Evolutionary conservation across 2,113 vertebrate genomes (phyloP).

Genomic region (Toxostoma redivivum): DNA sequence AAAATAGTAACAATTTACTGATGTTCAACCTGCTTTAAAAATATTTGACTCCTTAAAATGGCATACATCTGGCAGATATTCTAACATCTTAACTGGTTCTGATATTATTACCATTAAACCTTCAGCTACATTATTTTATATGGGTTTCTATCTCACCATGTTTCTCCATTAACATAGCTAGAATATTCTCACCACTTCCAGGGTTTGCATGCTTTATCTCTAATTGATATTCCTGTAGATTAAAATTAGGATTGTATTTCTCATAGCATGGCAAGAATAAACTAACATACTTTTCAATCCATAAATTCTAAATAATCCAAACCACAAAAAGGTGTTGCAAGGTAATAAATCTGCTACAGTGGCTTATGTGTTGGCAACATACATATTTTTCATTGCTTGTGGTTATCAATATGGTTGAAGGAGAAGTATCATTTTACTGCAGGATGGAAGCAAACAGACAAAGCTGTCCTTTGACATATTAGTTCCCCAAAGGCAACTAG

Average conservation of each 20-base stretch:
- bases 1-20: not conserved
- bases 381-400: not conserved
- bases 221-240: not conserved
- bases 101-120: not conserved
- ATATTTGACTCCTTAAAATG: not conserved
- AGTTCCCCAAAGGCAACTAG: not conserved
- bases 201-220: not conserved
- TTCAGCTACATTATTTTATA: not conserved
- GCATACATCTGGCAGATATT: not conserved
- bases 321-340: not conserved
- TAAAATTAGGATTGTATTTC: not conserved
- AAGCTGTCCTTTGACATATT: not conserved
- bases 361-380: not conserved
- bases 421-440: not conserved
- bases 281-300: not conserved
- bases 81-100: not conserved
- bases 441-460: not conserved
- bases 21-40: not conserved
- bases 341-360: not conserved
- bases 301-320: not conserved
- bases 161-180: not conserved
- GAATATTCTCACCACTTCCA: not conserved
- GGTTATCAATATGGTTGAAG: not conserved
- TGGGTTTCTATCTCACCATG: not conserved
- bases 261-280: not conserved